These are phyloP conservation scores for Lasiommata megera DNA, from an alignment of 2,888 invertebrate species.

Conservation along the genomic window DNA sequence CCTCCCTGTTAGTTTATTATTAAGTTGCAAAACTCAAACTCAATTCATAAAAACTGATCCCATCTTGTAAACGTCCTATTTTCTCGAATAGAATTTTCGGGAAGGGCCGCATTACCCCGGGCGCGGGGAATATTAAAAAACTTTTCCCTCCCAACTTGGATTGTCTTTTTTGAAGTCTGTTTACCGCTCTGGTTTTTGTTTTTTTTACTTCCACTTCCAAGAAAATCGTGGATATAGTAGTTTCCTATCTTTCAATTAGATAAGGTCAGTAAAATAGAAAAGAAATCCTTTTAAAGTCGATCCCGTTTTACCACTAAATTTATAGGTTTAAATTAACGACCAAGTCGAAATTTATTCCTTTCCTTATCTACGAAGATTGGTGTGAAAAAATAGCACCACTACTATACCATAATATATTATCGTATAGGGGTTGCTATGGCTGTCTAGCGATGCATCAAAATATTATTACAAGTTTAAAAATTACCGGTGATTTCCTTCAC, in stretches of 20 bases:
- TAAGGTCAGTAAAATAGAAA: no score
- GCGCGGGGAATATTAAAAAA: constrained; percentile 79
- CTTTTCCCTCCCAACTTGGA: constrained; percentile 68
- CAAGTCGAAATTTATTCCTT: no score
- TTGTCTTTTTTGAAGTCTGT: constrained; percentile 74
- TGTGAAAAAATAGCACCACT: no score
- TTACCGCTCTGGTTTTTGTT: constrained; percentile 45
- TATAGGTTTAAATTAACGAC: no score
- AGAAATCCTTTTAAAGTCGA: no score
- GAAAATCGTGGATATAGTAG: constrained; percentile 16
- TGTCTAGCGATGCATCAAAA: no score
- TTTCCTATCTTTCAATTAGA: neutral
- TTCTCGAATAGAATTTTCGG: constrained; percentile 57
- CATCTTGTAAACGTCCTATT: constrained; percentile 27
- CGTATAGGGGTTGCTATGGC: no score
- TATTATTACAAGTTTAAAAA: no score
- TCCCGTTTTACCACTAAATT: no score
- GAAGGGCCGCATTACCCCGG: constrained; percentile 54
- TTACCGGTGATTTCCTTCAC: no score
- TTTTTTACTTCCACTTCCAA: constrained; percentile 32
- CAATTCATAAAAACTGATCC: constrained; percentile 18
- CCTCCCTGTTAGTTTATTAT: neutral
- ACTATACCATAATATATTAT: no score
- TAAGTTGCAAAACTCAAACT: constrained; percentile 1
- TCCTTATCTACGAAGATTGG: no score